Conservation (phyloP, 2,888 invertebrate species). For the Tachystola acroxantha region DNA sequence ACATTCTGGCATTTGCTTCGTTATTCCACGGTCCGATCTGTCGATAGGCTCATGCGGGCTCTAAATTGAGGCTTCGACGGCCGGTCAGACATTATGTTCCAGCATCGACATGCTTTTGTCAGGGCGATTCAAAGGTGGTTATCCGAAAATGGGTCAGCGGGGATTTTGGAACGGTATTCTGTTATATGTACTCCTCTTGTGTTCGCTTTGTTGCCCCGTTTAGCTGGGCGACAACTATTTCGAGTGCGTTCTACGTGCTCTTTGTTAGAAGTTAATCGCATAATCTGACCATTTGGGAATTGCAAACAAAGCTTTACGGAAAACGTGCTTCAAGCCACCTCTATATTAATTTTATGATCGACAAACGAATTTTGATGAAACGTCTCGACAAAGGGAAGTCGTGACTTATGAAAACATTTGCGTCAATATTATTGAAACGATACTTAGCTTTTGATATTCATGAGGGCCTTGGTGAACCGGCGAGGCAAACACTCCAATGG, state of each 20-base stretch:
- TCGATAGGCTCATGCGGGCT: conserved; percentile 59
- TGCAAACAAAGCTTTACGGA: conserved; percentile 8
- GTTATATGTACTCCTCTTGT: conserved; percentile 36
- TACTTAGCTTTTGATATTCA: conserved; percentile 15
- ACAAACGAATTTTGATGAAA: conserved; percentile 4
- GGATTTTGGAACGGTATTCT: conserved; percentile 53
- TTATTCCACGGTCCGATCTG: conserved; percentile 34
- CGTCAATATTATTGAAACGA: conserved; percentile 13
- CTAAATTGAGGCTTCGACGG: conserved; percentile 57
- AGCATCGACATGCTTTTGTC: conserved; percentile 68
- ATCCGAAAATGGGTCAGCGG: conserved; percentile 61
- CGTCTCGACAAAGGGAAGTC: conserved; percentile 9
- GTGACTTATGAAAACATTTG: conserved; percentile 13
- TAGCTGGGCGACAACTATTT: conserved; percentile 40
- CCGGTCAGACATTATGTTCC: conserved; percentile 59
- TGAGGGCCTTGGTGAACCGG: conserved; percentile 6
- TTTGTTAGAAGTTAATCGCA: conserved; percentile 23
- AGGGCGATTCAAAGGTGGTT: conserved; percentile 62
- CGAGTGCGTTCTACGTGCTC: conserved; percentile 24
- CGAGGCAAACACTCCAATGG: conserved; percentile 9
- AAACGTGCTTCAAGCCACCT: conserved; percentile 5
- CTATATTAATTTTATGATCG: not conserved
- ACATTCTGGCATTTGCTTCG: conserved; percentile 21
- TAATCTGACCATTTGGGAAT: conserved; percentile 16
- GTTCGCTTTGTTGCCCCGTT: conserved; percentile 40